Conservation (phyloP, 2,113 vertebrate species). For the Poeciliopsis retropinna region DNA sequence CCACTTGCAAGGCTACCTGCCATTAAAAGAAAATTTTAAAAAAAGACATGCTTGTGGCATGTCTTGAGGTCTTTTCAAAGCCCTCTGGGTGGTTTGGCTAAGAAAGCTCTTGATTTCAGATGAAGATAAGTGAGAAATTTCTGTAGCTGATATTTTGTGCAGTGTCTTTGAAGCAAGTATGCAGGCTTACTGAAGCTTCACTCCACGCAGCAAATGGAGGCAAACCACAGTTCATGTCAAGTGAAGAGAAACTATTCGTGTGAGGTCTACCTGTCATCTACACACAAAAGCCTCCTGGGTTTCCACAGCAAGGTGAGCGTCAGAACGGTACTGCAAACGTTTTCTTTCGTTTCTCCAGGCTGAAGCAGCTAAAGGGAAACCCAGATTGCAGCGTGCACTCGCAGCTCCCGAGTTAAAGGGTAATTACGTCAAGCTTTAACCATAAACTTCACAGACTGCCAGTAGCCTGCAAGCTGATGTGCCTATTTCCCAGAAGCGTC, state of each 20-base stretch:
- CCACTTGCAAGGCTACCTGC: not conserved
- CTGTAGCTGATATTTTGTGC: not conserved
- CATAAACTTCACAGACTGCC: slow-evolving; percentile 36
- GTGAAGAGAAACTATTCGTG: not conserved
- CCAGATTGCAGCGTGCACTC: slow-evolving; percentile 12
- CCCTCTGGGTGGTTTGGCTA: slow-evolving; percentile 13
- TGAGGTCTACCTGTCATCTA: not conserved
- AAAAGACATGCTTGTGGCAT: not conserved
- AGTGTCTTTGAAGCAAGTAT: not conserved
- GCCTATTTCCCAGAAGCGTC: slow-evolving; percentile 67
- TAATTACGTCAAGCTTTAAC: slow-evolving; percentile 49
- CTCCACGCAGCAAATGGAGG: not conserved
- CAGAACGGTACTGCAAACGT: not conserved
- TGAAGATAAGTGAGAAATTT: not conserved
- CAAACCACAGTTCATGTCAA: not conserved
- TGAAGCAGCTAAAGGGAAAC: slow-evolving; percentile 35
- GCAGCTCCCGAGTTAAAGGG: slow-evolving; percentile 14
- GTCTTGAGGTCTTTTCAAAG: no score
- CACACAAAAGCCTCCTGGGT: not conserved
- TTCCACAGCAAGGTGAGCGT: not conserved
- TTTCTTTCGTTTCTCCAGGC: slow-evolving; percentile 41
- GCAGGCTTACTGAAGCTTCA: not conserved
- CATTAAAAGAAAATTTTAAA: not conserved
- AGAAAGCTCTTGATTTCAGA: not conserved
- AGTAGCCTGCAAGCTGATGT: slow-evolving; percentile 25